Base-by-base conservation (phyloP, 2,113 vertebrate genomes). In the Rhabdornis inornatus region DNA sequence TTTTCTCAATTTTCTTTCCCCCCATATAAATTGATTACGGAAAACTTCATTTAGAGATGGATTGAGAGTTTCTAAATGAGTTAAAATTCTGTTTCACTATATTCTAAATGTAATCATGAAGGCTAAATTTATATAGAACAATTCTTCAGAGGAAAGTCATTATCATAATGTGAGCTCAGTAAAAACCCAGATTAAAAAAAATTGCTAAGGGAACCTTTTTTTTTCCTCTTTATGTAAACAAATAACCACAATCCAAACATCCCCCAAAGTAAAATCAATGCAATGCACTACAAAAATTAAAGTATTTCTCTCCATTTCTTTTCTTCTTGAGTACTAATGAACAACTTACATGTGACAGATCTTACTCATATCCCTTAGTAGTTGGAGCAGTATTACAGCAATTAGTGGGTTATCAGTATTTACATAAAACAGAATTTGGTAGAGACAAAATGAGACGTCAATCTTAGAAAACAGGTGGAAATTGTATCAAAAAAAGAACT, bases 71-170 rank as follows among this genome's bases (percentile, higher is more conserved):
- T 87, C 82, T 88, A 95, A 92, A 50, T 37, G 24, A 94, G 75
- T 88, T 95, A 90, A 90, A 94, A 90, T 85, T 88, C 66, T 92
- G 56, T 75, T 81, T 86, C 66, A 81, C 72, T 93, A 69, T n/a
- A 66, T 59, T 66, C 64, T 93, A 88, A 92, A 96, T 95, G 81
- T 94, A 95, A 94, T 94, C 55, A 93, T 3, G 56, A 84, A 91
- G 27, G 25, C 68, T 90, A 94, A 88, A 94, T 95, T 89, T 91
- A 70, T 50, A 86, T 39, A 35, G 75, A 95, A 86, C 79, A 91
- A 86, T 81, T 74, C 87, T 90, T 93, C 76, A 92, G 90, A 83
- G 82, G 45, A 47, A 83, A 85, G 82, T 44, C 24, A 93, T 93
- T 87, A 86, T 90, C 87, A 83, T 78, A 92, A 86, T 70, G 70